phyloP scores from a whole-genome alignment of 1,140 invertebrate genomes.

The Armadillidium nasatum region DNA sequence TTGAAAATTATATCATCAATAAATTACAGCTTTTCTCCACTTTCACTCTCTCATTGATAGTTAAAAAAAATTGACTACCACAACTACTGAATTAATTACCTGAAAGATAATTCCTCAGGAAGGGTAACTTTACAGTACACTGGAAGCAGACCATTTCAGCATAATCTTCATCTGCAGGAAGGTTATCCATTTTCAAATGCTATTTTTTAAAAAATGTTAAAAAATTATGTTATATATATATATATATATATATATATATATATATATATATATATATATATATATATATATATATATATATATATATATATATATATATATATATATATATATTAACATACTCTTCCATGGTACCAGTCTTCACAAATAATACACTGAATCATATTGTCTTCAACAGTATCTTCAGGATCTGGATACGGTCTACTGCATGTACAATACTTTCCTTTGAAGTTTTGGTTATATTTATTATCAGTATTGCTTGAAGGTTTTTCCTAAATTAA shows the following conservation, averaged over 20 bases:
- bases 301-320: background rate
- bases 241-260: background rate
- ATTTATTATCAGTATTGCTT: conserved; percentile 62
- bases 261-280: background rate
- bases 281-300: background rate
- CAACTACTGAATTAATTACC: too few relatives aligned
- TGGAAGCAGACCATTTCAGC: conserved; percentile 52
- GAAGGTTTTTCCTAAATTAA: conserved; percentile 26
- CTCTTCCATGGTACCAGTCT: conserved; percentile 89
- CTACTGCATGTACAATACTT: conserved; percentile 88
- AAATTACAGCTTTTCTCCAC: too few relatives aligned
- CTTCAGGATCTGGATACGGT: conserved; percentile 89
- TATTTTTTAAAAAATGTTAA: conserved; percentile 46
- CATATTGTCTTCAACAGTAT: conserved; percentile 80
- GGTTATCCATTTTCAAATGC: conserved; percentile 58
- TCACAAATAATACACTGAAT: conserved; percentile 95
- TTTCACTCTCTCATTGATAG: too few relatives aligned
- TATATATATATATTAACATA: too few relatives aligned
- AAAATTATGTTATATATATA: background rate
- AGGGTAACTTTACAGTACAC: conserved; percentile 36
- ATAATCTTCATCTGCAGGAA: conserved; percentile 48
- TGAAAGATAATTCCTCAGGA: conserved; percentile 34
- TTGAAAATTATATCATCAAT: too few relatives aligned
- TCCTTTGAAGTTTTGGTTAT: conserved; percentile 93
- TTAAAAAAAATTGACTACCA: too few relatives aligned